A percentile compares a stretch with the other conserved stretches of the same genome.
Conservation (phyloP, 2,888 invertebrate genomes). For the Hyposoter dolosus region DNA sequence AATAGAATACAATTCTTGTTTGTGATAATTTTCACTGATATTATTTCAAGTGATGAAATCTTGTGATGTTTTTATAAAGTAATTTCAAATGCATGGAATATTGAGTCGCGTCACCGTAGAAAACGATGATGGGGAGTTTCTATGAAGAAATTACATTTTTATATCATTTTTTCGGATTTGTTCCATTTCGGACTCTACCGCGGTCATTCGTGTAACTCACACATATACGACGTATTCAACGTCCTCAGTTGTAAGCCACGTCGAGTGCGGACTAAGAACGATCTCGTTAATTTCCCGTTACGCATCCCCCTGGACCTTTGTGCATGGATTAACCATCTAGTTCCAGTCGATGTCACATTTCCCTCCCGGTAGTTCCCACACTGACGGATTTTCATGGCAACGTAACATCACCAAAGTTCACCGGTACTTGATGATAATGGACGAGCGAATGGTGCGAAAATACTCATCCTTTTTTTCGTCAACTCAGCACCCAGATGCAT, state of each 20-base stretch:
- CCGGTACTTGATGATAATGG: slow-evolving; percentile 27
- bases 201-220: slow-evolving; percentile 22
- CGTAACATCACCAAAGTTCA: slow-evolving; percentile 34
- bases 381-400: slow-evolving; percentile 39
- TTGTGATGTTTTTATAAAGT: no score
- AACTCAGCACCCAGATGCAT: not conserved
- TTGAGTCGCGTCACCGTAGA: no score
- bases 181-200: not conserved
- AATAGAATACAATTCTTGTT: no score
- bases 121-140: no score
- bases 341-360: slow-evolving; percentile 41
- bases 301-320: slow-evolving; percentile 20
- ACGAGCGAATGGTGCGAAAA: slow-evolving; percentile 31
- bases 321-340: slow-evolving; percentile 62
- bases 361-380: not conserved
- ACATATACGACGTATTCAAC: slow-evolving; percentile 50
- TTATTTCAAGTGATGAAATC: no score
- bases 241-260: slow-evolving; percentile 49
- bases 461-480: not conserved
- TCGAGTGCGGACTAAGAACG: slow-evolving; percentile 60
- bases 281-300: slow-evolving; percentile 70
- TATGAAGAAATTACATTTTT: not conserved
- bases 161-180: not conserved
- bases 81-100: no score
- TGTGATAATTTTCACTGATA: no score